These are phyloP conservation scores for Eupithecia abbreviata DNA, from an alignment of 2,888 invertebrate species.

Conservation along the genomic window DNA sequence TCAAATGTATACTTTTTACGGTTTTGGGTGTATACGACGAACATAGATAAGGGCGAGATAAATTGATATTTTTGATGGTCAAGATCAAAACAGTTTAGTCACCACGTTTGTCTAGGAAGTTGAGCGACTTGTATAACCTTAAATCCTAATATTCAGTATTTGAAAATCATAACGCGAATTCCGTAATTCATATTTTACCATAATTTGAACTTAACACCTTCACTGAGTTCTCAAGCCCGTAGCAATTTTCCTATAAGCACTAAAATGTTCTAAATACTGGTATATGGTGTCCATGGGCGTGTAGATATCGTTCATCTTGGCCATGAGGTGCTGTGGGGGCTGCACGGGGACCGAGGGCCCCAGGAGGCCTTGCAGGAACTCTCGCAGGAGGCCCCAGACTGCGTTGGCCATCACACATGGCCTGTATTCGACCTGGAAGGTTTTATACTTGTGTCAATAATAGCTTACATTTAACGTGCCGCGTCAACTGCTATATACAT, in stretches of 20 bases:
- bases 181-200: background rate
- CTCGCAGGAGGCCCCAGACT: conserved; percentile 96
- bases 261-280: conserved; percentile 97
- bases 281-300: conserved; percentile 96
- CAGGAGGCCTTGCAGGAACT: conserved; percentile 95
- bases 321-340: conserved; percentile 89
- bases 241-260: conserved; percentile 91
- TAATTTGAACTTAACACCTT: background rate
- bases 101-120: too few species aligned
- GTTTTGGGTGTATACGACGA: too few species aligned
- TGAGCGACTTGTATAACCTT: too few species aligned
- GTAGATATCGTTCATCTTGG: conserved; percentile 92
- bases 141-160: too few species aligned
- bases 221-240: conserved; percentile 68
- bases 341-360: conserved; percentile 89
- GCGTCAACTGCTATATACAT: too few species aligned
- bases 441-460: background rate
- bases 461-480: background rate
- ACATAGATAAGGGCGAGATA: too few species aligned
- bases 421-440: conserved; percentile 90
- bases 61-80: too few species aligned
- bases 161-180: background rate
- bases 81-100: too few species aligned
- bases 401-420: conserved; percentile 94
- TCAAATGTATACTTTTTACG: too few species aligned